A percentile compares a stretch with the other conserved stretches of the same genome.
Conservation (phyloP, 2,888 invertebrate species). For the Napeogenes inachia region DNA sequence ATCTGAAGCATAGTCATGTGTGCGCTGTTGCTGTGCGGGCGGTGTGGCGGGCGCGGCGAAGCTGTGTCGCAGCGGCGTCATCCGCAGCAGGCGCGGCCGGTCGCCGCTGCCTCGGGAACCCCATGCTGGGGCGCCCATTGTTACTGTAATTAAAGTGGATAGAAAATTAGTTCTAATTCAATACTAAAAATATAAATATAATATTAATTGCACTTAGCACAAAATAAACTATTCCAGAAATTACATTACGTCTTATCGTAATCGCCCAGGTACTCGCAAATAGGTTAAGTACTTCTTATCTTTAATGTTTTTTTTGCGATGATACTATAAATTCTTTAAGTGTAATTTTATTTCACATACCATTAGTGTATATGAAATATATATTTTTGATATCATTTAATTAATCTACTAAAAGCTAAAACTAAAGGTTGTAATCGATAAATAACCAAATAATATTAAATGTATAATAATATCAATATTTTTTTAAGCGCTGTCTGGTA, state of each 20-base stretch:
- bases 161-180: too few relatives aligned
- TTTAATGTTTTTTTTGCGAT: slow-evolving; percentile 16
- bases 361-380: too few relatives aligned
- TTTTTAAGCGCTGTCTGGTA: too few relatives aligned
- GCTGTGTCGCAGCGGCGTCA: slow-evolving; percentile 78
- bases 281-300: slow-evolving; percentile 26
- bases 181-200: too few relatives aligned
- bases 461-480: too few relatives aligned
- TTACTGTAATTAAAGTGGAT: too few relatives aligned
- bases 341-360: slow-evolving; percentile 2
- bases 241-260: slow-evolving; percentile 9
- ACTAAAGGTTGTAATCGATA: too few relatives aligned
- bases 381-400: too few relatives aligned
- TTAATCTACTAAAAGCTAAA: too few relatives aligned
- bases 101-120: slow-evolving; percentile 68
- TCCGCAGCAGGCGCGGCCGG: slow-evolving; percentile 75
- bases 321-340: slow-evolving; percentile 12
- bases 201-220: too few relatives aligned
- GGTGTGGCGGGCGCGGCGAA: slow-evolving; percentile 74
- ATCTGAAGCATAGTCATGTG: slow-evolving; percentile 76
- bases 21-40: slow-evolving; percentile 57
- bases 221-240: too few relatives aligned
- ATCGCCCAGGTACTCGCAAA: slow-evolving; percentile 14
- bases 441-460: too few relatives aligned
- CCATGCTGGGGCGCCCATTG: slow-evolving; percentile 72